Evolutionary conservation across 2,888 invertebrate genomes (phyloP).

Genomic region (Drosophila prostipennis): DNA sequence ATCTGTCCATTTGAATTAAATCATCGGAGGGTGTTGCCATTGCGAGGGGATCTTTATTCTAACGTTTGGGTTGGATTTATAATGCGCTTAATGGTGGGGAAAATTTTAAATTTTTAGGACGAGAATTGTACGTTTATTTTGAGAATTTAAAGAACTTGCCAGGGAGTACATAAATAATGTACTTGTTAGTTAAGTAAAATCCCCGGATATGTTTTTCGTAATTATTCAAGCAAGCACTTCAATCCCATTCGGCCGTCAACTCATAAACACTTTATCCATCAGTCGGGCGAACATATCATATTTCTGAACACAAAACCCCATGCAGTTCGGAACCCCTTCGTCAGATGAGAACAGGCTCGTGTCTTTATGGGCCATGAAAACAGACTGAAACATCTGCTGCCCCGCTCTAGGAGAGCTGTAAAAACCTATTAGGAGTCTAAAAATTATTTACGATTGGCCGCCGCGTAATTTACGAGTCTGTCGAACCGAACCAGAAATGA

Average conservation of each 20-base stretch:
- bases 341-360: slow-evolving; percentile 22
- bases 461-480: slow-evolving; percentile 68
- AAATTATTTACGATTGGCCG: slow-evolving; percentile 73
- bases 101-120: slow-evolving; percentile 46
- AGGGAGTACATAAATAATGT: no score
- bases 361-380: slow-evolving; percentile 49
- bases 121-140: not conserved
- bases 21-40: slow-evolving; percentile 11
- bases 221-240: not conserved
- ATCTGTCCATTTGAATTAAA: slow-evolving; percentile 43
- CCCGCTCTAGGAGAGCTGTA: slow-evolving; percentile 24
- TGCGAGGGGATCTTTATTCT: not conserved
- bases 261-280: slow-evolving; percentile 32
- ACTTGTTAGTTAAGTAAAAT: no score
- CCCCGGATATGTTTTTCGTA: no score
- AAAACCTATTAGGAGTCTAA: slow-evolving; percentile 66
- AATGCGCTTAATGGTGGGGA: slow-evolving; percentile 61
- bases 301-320: slow-evolving; percentile 13
- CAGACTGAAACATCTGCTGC: slow-evolving; percentile 57
- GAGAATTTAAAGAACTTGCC: no score
- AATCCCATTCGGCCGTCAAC: slow-evolving; percentile 1
- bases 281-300: slow-evolving; percentile 17
- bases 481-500: slow-evolving; percentile 56
- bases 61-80: slow-evolving; percentile 17
- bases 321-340: slow-evolving; percentile 27